These are phyloP conservation scores for Platycheirus rosarum DNA, from an alignment of 2,888 invertebrate species.

Conservation along the genomic window DNA sequence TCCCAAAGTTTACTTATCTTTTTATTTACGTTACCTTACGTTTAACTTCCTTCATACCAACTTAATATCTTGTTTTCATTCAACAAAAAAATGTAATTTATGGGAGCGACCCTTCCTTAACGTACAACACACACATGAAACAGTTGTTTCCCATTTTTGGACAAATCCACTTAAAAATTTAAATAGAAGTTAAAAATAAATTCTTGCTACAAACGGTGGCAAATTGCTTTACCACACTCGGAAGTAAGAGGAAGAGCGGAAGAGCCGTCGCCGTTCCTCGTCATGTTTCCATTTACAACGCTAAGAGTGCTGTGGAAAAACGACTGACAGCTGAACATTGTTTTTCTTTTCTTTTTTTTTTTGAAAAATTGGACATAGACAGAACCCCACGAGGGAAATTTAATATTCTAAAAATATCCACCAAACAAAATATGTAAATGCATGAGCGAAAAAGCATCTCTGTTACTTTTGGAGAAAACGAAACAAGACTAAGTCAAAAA, in stretches of 20 bases:
- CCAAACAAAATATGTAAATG: conserved; percentile 23
- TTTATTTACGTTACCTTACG: too few species aligned
- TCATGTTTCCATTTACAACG: conserved; percentile 38
- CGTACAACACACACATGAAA: not conserved
- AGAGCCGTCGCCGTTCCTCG: conserved; percentile 46
- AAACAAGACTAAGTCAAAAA: conserved; percentile 68
- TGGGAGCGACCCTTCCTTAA: not conserved
- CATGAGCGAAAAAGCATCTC: conserved; percentile 35
- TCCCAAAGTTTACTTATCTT: too few species aligned
- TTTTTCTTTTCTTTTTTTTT: conserved; percentile 1
- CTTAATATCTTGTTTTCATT: too few species aligned
- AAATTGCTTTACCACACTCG: conserved; percentile 35
- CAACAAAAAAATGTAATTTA: too few species aligned
- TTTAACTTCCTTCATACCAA: too few species aligned
- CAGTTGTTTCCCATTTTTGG: conserved; percentile 34
- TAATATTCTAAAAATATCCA: conserved; percentile 52
- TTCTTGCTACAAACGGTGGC: conserved; percentile 22
- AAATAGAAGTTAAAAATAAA: conserved; percentile 52
- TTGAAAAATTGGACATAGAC: conserved; percentile 45
- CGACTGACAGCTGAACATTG: conserved; percentile 63
- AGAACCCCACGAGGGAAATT: conserved; percentile 48
- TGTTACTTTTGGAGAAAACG: conserved; percentile 46
- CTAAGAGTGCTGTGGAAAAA: conserved; percentile 14
- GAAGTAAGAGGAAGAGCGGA: conserved; percentile 62
- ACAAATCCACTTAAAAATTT: conserved; percentile 20